These are phyloP conservation scores for Ovis canadensis DNA, from an alignment of 2,113 vertebrate species.

Conservation along the genomic window DNA sequence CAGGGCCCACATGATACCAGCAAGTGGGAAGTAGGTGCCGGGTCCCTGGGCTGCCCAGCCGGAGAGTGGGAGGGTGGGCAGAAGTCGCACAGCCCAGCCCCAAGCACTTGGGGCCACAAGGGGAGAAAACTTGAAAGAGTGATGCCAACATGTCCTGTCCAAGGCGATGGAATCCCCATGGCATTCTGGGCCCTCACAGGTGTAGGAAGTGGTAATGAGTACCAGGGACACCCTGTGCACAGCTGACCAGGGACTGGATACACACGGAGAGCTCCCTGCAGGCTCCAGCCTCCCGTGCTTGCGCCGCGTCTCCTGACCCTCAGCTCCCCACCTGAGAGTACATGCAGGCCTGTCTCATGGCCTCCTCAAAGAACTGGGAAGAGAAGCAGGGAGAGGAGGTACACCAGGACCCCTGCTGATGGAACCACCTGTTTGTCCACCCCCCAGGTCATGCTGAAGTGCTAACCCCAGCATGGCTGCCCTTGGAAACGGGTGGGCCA, in stretches of 20 bases:
- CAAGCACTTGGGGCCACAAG: no score
- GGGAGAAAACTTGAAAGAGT: not conserved
- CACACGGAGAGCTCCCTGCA: not conserved
- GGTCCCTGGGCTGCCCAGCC: not conserved
- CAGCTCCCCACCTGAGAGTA: not conserved
- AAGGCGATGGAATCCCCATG: not conserved
- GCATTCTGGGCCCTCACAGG: not conserved
- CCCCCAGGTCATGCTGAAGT: not conserved
- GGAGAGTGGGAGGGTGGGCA: not conserved
- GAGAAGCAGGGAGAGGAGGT: not conserved
- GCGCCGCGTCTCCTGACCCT: fast-evolving
- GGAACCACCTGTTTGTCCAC: no score
- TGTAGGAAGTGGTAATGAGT: not conserved
- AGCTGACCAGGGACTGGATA: not conserved
- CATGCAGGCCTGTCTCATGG: not conserved
- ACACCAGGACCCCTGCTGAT: not conserved
- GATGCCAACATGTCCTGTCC: not conserved
- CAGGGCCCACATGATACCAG: fast-evolving
- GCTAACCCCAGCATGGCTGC: not conserved
- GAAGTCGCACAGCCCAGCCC: not conserved
- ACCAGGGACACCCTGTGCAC: not conserved
- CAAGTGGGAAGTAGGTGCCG: not conserved
- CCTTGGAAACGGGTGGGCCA: fast-evolving
- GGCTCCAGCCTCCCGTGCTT: not conserved
- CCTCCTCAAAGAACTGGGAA: not conserved